Evolutionary conservation across 2,888 invertebrate species (phyloP), one percentile per base, ranked within the genome.

Genomic region (Pemphredon lugubris): DNA sequence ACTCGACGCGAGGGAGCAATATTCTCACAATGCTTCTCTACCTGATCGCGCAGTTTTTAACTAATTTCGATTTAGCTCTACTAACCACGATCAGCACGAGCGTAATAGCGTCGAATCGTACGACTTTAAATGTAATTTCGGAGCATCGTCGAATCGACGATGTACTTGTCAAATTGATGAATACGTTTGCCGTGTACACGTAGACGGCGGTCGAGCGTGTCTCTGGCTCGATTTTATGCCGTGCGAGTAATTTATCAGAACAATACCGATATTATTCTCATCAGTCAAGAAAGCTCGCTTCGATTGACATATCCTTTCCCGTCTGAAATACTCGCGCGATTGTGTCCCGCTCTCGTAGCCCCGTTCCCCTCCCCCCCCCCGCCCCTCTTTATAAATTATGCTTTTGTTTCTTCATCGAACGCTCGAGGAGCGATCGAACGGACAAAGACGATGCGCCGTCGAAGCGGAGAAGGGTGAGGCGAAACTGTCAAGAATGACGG

Each of bases 401-500:
- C 72, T 69, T 77, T 80, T 77, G 77, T 78, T 81, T 80, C 77
- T 75, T 66, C 76, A 60, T 59, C 60, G 58, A 54, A 21, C 37
- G 18, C 53, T 23, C 26, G 48, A 34, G 72, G 39, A 32, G 18
- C 57, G 61, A 58, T 61, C 51, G 60, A 51, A 34, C 20, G 60
- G 54, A 60, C 63, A 68, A 61, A 73, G 63, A 50, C 39, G 42
- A 44, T 23, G 57, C 21, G 54, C 48, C 42, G 67, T 66, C 66
- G 73, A 69, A 45, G 47, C 39, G 23, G 57, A 63, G 63, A 39
- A 57, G 67, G 65, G 61, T 59, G 60, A 68, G 57, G 58, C 60
- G n/a, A n/a, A 57, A 77, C 70, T 77, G 81, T 75, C 79, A 71
- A 34, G 73, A 77, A 61, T 79, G 74, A 74, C 66, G 74, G 68